These are phyloP conservation scores for Naja naja DNA, from an alignment of 2,113 vertebrate genomes.

Conservation along the genomic window DNA sequence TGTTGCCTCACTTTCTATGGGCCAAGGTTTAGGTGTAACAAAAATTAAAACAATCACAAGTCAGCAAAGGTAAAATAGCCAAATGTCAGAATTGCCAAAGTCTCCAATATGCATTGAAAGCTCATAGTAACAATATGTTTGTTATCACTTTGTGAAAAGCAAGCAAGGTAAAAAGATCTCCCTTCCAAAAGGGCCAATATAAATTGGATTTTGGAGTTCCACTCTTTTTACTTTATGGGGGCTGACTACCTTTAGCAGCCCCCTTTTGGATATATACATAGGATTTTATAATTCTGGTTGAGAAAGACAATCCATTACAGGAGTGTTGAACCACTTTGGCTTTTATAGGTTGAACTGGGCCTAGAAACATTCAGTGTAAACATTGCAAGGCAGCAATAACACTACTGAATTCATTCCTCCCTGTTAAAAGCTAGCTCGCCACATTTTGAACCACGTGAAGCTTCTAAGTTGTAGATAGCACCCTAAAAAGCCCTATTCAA, in stretches of 20 bases:
- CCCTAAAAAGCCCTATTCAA: background rate
- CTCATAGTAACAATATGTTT: background rate
- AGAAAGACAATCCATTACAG: background rate
- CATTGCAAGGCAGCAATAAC: background rate
- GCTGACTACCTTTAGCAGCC: background rate
- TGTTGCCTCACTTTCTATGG: background rate
- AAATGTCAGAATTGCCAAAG: background rate
- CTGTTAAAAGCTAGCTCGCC: background rate
- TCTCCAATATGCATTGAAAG: background rate
- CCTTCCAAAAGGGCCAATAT: background rate
- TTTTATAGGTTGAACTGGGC: background rate
- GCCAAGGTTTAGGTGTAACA: too few species aligned
- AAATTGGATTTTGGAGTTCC: background rate
- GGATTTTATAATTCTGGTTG: background rate
- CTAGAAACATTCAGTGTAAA: background rate
- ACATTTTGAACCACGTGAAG: background rate
- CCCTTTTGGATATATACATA: background rate
- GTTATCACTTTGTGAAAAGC: background rate
- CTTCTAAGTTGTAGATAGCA: background rate
- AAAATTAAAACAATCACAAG: background rate
- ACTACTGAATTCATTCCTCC: background rate
- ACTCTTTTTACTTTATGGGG: background rate
- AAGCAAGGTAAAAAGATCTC: background rate
- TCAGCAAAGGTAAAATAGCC: background rate
- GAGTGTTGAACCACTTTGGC: background rate